Evolutionary conservation across 2,888 invertebrate species (phyloP).

Genomic region (Cyrtodaria siliqua): DNA sequence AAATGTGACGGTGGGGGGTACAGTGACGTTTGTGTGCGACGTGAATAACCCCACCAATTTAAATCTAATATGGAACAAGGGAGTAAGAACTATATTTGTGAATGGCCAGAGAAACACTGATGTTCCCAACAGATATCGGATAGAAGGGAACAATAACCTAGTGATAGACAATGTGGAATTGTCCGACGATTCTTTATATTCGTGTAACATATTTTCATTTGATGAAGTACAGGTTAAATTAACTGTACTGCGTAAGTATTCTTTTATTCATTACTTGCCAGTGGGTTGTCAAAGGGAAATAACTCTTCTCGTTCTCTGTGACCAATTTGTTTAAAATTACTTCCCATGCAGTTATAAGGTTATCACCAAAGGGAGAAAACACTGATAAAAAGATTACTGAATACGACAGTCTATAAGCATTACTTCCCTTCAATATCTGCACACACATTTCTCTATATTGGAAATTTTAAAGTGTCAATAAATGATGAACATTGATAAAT

Average conservation of each 20-base stretch:
- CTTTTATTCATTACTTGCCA: neutral
- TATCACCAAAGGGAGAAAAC: too few species aligned
- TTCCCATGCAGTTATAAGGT: too few species aligned
- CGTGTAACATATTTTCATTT: constrained; percentile 65
- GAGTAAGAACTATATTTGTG: constrained; percentile 57
- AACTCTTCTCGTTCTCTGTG: neutral
- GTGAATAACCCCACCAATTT: neutral
- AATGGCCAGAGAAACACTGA: constrained; percentile 39
- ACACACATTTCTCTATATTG: too few species aligned
- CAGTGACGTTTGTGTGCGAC: constrained; percentile 63
- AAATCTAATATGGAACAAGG: constrained; percentile 60
- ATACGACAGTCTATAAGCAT: too few species aligned
- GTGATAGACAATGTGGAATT: constrained; percentile 62
- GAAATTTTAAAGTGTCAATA: too few species aligned
- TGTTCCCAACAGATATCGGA: constrained; percentile 46
- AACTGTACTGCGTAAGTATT: constrained; percentile 69
- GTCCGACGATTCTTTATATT: constrained; percentile 65
- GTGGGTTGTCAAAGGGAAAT: constrained; percentile 16
- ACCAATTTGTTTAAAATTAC: too few species aligned
- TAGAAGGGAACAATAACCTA: constrained; percentile 64
- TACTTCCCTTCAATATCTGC: too few species aligned
- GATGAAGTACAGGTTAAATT: constrained; percentile 61
- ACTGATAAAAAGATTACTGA: too few species aligned
- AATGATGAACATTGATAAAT: neutral
- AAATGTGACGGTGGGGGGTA: constrained; percentile 52